Base-by-base conservation (phyloP, 1,140 invertebrate species). In the Calliopsis andreniformis region DNA sequence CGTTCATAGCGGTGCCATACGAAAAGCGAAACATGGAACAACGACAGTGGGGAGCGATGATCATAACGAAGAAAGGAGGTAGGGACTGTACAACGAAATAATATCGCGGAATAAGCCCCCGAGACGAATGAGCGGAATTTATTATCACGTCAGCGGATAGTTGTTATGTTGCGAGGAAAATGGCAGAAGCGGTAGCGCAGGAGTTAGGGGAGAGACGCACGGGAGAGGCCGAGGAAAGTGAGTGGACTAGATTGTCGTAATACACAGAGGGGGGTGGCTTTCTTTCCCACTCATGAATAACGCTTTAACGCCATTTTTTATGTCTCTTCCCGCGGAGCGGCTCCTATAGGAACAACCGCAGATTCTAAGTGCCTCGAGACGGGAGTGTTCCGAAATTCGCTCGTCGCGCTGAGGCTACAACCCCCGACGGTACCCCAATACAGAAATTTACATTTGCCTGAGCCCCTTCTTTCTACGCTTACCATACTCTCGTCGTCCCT, bases 71-170 rank as follows among this genome's bases (percentile, higher is more conserved):
- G 39, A 35, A 25, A 45, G 30, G n/a, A 59, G 45, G 47, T 3
- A 18, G 63, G 47, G 45, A 64, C 56, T 42, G 53, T 42, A 39
- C 43, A 32, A 53, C 49, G 79, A 79, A 73, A 73, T 71, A 58
- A 67, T 83, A 83, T 83, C 64, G 23, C 59, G 68, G 75, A 69
- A 79, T 78, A 78, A 71, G 70, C 42, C 68, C 39, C 39, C 49
- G 83, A 85, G 78, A 83, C 71, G 81, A 85, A 86, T 75, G 84
- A 87, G 70, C 70, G 58, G 83, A 87, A 88, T 89, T 89, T 88
- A 88, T 89, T 87, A 88, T 88, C 88, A 76, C 82, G 81, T 86
- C 87, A 85, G 82, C 84, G 82, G 86, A 84, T 87, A 86, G 83
- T 87, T 88, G 85, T 87, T 86, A 84, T 86, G 81, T 84, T 87